Percentiles rank a stretch among this genome's conserved stretches.
phyloP scores from a whole-genome alignment of 2,797 vertebrate species.

The Manis javanica region DNA sequence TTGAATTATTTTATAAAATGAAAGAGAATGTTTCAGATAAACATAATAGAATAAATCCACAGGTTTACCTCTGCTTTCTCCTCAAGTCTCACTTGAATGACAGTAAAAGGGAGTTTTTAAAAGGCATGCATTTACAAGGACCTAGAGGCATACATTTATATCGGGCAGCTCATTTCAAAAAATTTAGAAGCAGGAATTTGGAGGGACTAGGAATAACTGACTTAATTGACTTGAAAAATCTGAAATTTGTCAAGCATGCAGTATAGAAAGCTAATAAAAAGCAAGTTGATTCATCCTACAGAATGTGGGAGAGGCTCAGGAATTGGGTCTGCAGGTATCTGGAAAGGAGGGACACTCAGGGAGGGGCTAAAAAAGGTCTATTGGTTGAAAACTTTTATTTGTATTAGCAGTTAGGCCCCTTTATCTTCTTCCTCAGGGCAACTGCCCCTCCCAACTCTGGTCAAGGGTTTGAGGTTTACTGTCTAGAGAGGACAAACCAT shows the following conservation, averaged over 20 bases:
- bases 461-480: neutral
- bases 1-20: constrained; percentile 8
- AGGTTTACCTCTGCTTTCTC: neutral
- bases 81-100: neutral
- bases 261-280: neutral
- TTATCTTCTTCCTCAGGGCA: neutral
- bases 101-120: neutral
- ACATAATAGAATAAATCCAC: neutral
- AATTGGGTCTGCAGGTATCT: neutral
- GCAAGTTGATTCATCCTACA: neutral
- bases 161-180: neutral
- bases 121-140: neutral
- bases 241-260: neutral
- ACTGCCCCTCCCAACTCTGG: neutral
- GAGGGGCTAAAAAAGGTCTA: neutral
- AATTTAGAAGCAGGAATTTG: neutral
- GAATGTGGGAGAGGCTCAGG: constrained; percentile 8
- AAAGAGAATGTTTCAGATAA: neutral
- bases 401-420: neutral
- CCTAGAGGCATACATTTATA: neutral
- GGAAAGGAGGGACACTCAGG: neutral
- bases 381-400: neutral
- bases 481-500: neutral
- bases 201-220: neutral
- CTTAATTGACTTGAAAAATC: constrained; percentile 24